Evolutionary conservation across 2,888 invertebrate species (phyloP).

Genomic region (Boloria selene): DNA sequence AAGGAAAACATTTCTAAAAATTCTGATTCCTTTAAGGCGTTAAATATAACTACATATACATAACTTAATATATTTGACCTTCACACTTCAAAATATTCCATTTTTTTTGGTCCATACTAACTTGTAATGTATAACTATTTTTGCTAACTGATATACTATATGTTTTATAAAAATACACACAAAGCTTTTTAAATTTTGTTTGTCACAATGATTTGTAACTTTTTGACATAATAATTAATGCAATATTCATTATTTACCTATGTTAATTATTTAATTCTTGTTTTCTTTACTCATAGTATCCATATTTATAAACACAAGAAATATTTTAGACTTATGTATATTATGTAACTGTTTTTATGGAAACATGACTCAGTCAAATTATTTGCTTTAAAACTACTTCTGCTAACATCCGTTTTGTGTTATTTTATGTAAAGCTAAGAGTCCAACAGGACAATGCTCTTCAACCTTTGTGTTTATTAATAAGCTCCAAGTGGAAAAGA

Average conservation of each 20-base stretch:
- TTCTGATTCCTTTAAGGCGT: too few species aligned
- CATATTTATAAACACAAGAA: background rate
- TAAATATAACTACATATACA: too few species aligned
- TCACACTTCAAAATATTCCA: too few species aligned
- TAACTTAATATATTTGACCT: too few species aligned
- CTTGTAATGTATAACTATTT: too few species aligned
- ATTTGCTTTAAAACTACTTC: background rate
- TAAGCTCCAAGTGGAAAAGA: conserved; percentile 24
- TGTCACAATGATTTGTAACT: conserved; percentile 5
- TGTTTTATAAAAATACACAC: background rate
- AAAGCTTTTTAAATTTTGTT: background rate
- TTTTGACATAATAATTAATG: background rate
- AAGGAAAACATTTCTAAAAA: too few species aligned
- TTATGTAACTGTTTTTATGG: background rate
- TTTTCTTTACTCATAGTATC: background rate
- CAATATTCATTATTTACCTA: conserved; percentile 1
- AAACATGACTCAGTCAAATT: background rate
- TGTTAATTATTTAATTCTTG: background rate
- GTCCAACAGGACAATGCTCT: conserved; percentile 26
- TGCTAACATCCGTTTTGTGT: conserved; percentile 9
- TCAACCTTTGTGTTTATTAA: conserved; percentile 20
- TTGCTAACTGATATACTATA: too few species aligned
- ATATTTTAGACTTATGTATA: background rate
- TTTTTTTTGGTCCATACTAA: too few species aligned
- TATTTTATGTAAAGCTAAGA: conserved; percentile 1